phyloP scores from a whole-genome alignment of 2,797 vertebrate species.

The Halcyon badia region DNA sequence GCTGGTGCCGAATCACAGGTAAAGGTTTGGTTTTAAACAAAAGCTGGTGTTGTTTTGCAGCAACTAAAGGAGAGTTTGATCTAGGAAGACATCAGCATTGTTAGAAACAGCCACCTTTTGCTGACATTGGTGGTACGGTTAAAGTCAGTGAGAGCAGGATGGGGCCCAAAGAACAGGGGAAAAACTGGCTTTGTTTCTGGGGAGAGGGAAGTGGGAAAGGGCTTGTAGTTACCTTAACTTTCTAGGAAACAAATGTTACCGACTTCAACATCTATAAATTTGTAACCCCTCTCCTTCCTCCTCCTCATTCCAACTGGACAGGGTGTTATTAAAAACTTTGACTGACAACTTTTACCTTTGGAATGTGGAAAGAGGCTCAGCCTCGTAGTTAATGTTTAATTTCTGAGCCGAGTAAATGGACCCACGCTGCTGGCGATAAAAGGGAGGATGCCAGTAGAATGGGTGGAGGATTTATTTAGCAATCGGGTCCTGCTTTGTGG shows the following conservation, averaged over 20 bases:
- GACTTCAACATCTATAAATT: conserved; percentile 4
- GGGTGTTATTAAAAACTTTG: conserved; percentile 64
- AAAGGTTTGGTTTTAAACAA: background rate
- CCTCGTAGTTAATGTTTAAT: conserved; percentile 33
- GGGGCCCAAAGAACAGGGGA: background rate
- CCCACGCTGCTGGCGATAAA: background rate
- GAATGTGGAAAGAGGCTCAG: conserved; percentile 39
- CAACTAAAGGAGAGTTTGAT: background rate
- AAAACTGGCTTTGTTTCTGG: background rate
- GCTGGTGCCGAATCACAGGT: background rate
- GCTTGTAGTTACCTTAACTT: background rate
- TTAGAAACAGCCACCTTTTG: background rate
- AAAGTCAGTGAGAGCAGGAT: background rate
- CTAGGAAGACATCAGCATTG: background rate
- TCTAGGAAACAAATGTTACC: conserved; percentile 2
- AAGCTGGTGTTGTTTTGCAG: background rate
- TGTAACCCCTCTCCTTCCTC: background rate
- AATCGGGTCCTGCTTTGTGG: conserved; percentile 16
- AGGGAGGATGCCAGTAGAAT: conserved; percentile 20
- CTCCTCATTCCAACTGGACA: background rate
- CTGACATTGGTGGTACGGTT: background rate
- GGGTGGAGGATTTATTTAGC: conserved; percentile 48
- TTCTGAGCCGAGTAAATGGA: conserved; percentile 39
- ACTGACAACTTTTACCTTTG: conserved; percentile 41
- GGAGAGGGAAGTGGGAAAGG: background rate